phyloP scores from a whole-genome alignment of 2,113 vertebrate genomes.

The Excalfactoria chinensis region DNA sequence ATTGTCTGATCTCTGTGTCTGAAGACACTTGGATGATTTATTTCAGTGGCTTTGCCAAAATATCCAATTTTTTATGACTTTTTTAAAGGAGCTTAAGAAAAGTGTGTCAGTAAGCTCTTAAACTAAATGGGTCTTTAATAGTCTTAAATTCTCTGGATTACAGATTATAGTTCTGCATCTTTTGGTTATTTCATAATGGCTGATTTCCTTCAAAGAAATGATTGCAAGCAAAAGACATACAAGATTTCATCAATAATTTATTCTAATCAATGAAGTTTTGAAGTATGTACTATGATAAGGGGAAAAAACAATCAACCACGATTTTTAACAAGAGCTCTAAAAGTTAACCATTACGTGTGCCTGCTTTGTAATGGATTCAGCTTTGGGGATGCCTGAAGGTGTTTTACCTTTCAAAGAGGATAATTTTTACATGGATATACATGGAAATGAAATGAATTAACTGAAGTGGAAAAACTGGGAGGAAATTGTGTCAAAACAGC shows the following conservation, averaged over 20 bases:
- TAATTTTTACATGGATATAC: not conserved
- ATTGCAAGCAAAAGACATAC: not conserved
- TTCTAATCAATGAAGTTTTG: not conserved
- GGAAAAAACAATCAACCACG: not conserved
- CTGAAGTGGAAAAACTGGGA: conserved; percentile 18
- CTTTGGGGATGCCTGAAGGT: conserved; percentile 1
- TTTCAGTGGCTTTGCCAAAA: not conserved
- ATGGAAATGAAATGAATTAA: not conserved
- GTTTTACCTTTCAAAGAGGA: conserved; percentile 9
- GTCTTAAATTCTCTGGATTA: not conserved
- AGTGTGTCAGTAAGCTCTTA: not conserved
- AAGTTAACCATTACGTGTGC: not conserved
- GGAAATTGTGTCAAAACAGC: conserved; percentile 2
- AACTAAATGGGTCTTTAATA: not conserved
- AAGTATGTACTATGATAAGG: not conserved
- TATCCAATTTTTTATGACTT: not conserved
- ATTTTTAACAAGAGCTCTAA: not conserved
- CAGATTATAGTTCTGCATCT: not conserved
- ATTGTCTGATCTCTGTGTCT: not conserved
- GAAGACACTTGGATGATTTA: not conserved
- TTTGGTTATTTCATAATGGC: not conserved
- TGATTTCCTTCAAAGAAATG: not conserved
- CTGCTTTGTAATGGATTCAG: not conserved
- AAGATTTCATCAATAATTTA: not conserved
- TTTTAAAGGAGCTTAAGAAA: not conserved